These are phyloP conservation scores for Lepetodrilus schrolli DNA, from an alignment of 2,888 invertebrate species.

Conservation along the genomic window DNA sequence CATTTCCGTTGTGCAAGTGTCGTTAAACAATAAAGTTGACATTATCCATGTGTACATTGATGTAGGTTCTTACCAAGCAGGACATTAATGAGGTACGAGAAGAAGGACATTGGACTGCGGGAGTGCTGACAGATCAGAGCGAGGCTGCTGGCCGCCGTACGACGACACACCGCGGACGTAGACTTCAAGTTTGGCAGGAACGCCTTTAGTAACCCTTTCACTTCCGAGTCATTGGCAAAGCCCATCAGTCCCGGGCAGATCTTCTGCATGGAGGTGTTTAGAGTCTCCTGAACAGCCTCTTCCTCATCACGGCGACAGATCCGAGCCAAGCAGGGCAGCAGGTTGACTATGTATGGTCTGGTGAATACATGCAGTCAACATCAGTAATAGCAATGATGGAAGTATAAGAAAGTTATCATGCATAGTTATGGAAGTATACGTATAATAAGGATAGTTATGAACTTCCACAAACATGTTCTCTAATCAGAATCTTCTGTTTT, in stretches of 20 bases:
- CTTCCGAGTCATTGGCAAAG: slow-evolving; percentile 83
- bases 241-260: slow-evolving; percentile 82
- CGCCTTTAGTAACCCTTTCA: slow-evolving; percentile 82
- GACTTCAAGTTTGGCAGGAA: slow-evolving; percentile 82
- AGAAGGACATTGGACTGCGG: slow-evolving; percentile 82
- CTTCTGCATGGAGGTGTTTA: slow-evolving; percentile 80
- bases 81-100: slow-evolving; percentile 81
- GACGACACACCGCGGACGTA: slow-evolving; percentile 84
- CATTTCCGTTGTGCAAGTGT: too few relatives aligned
- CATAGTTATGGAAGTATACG: too few relatives aligned
- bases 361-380: too few relatives aligned
- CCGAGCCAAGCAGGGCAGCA: slow-evolving; percentile 84
- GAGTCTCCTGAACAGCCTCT: slow-evolving; percentile 83
- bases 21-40: too few relatives aligned
- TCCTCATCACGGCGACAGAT: slow-evolving; percentile 85
- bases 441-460: too few relatives aligned
- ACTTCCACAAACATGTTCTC: too few relatives aligned
- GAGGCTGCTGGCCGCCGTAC: slow-evolving; percentile 88
- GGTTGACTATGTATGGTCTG: slow-evolving; percentile 84
- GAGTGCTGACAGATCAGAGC: slow-evolving; percentile 87
- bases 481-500: too few relatives aligned
- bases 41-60: too few relatives aligned
- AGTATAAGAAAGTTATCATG: too few relatives aligned
- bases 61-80: slow-evolving; percentile 77
- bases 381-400: too few relatives aligned